Percentiles rank a stretch among this genome's conserved stretches.
Conservation (phyloP, 2,113 vertebrate species). For the Bothrops jararaca region DNA sequence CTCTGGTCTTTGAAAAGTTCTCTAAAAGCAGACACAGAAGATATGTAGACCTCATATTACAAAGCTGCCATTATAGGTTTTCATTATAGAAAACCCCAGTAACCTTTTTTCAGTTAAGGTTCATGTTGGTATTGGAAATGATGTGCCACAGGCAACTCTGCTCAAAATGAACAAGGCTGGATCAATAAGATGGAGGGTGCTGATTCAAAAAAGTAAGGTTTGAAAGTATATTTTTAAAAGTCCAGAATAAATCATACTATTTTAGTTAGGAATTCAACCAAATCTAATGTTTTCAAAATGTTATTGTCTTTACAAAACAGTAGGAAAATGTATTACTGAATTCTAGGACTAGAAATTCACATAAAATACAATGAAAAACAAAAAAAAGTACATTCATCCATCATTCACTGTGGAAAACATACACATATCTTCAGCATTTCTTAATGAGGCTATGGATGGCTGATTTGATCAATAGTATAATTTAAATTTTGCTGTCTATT, state of each 20-base stretch:
- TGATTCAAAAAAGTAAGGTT: not conserved
- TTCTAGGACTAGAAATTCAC: not conserved
- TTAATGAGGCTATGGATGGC: not conserved
- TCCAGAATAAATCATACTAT: not conserved
- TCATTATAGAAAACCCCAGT: not conserved
- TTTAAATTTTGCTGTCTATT: not conserved
- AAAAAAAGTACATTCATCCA: not conserved
- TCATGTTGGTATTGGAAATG: not conserved
- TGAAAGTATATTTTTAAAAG: not conserved
- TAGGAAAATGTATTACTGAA: not conserved
- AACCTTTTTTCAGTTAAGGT: not conserved
- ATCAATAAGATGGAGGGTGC: not conserved
- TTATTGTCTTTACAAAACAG: not conserved
- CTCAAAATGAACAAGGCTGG: not conserved
- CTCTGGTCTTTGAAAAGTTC: not conserved
- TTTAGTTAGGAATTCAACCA: not conserved
- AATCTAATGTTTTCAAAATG: not conserved
- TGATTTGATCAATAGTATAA: not conserved
- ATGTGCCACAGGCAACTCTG: not conserved
- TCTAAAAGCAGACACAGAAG: not conserved
- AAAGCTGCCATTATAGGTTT: not conserved
- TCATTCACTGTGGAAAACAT: not conserved
- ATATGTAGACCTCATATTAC: not conserved
- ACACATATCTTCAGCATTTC: not conserved
- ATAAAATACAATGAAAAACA: not conserved